Evolutionary conservation across 2,888 invertebrate genomes (phyloP).

Genomic region (Lasioglossum malachurum): DNA sequence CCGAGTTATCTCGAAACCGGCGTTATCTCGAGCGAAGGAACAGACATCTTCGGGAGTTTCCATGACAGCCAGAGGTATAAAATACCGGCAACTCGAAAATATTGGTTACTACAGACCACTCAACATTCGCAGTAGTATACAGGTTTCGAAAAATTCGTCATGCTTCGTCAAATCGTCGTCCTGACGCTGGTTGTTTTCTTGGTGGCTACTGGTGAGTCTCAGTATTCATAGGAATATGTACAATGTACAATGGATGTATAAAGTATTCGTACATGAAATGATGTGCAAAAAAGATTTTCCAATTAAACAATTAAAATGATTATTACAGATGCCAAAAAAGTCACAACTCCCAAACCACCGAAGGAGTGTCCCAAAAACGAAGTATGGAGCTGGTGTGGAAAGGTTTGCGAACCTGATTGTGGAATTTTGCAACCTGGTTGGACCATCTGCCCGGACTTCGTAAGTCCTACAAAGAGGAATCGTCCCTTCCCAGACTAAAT

Average conservation of each 20-base stretch:
- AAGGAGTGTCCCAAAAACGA: slow-evolving; percentile 7
- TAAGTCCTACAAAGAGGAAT: slow-evolving; percentile 5
- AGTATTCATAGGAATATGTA: background rate
- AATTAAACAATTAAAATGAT: background rate
- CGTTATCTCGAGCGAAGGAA: background rate
- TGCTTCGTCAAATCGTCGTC: background rate
- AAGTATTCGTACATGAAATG: no score
- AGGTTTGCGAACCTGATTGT: slow-evolving; percentile 5
- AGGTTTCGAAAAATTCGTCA: background rate
- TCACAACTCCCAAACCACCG: background rate
- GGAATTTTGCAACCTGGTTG: background rate
- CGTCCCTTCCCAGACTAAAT: background rate
- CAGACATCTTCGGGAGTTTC: background rate
- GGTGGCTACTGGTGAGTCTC: slow-evolving; percentile 1
- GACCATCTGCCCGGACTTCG: slow-evolving; percentile 10
- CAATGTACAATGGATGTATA: no score
- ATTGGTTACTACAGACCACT: no score
- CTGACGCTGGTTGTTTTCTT: background rate
- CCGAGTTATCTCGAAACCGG: background rate
- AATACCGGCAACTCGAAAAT: background rate
- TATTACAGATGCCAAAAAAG: background rate
- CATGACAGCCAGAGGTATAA: slow-evolving; percentile 1
- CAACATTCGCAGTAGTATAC: background rate
- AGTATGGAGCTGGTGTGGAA: slow-evolving; percentile 16
- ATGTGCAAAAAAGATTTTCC: no score